Base-by-base conservation (phyloP, 2,113 vertebrate genomes). In the Pteruthius melanotis region DNA sequence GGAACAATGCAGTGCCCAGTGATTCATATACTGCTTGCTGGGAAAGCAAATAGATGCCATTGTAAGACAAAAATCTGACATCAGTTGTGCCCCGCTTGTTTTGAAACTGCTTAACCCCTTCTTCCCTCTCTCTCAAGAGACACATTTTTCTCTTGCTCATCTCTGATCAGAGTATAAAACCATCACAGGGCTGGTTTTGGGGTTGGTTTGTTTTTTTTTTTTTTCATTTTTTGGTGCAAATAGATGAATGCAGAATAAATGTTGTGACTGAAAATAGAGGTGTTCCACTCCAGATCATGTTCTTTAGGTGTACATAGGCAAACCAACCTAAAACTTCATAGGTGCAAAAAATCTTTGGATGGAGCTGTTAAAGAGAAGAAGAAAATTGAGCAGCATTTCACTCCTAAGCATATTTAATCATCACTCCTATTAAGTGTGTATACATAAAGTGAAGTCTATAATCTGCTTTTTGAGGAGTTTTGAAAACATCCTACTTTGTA, bases 41-140 rank as follows among this genome's bases (percentile, higher is more conserved):
- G 80, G 88, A 91, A 78, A 94, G 89, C 95, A 91, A 90, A 96
- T 57, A 96, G 94, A 92, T 93, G 90, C 72, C 80, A 93, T 96
- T 96, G 93, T 96, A 69, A 94, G 26, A 81, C 72, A 53, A 54
- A 90, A 92, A 79, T 81, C 90, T 96, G 95, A 95, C 92, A 81
- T 96, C 93, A 93, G 80, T 93, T 84, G 90, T 93, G 65, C 35
- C 79, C 83, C 57, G 92, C 69, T 95, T 94, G 94, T 96, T 94
- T 92, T 89, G 90, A 89, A 93, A 79, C 35, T 2, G 7, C 49
- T 97, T 96, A 97, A 96, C 92, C 21, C 90, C 35, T 92, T 92
- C 90, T 22, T 82, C 16, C n/a, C 78, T 44, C 42, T 56, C 16
- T 61, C 17, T 81, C 57, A 71, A 42, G 37, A 68, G n/a, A 52